Percentiles rank a stretch among this genome's conserved stretches.
These are phyloP conservation scores for Cataglyphis albicans DNA, from an alignment of 2,888 invertebrate species.

Conservation along the genomic window DNA sequence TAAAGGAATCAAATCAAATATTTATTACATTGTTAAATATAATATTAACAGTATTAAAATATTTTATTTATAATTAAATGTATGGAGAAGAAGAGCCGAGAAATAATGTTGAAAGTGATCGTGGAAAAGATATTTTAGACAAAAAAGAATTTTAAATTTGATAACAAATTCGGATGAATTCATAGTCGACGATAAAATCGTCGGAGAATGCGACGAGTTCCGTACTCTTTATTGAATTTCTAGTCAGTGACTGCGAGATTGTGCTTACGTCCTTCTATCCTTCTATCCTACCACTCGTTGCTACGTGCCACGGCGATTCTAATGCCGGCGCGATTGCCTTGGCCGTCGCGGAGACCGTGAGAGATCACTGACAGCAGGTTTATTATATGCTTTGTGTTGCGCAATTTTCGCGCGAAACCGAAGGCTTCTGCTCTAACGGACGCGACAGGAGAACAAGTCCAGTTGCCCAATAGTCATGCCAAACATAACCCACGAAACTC, in stretches of 20 bases:
- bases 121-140: background rate
- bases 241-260: slow-evolving; percentile 59
- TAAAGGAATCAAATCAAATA: background rate
- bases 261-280: slow-evolving; percentile 54
- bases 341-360: slow-evolving; percentile 66
- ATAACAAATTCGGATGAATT: background rate
- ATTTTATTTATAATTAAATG: background rate
- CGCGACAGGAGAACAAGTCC: background rate
- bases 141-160: background rate
- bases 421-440: slow-evolving; percentile 51
- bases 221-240: slow-evolving; percentile 57
- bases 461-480: slow-evolving; percentile 13
- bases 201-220: slow-evolving; percentile 49
- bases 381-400: slow-evolving; percentile 59
- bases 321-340: slow-evolving; percentile 66
- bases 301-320: slow-evolving; percentile 57
- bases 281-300: slow-evolving; percentile 34
- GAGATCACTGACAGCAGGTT: slow-evolving; percentile 62
- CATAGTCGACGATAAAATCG: slow-evolving; percentile 8
- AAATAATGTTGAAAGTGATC: background rate
- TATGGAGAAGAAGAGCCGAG: background rate
- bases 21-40: background rate
- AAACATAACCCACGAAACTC: slow-evolving; percentile 30
- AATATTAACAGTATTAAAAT: background rate
- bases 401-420: slow-evolving; percentile 65